phyloP scores from a whole-genome alignment of 2,888 invertebrate species.

The Beris morrisii region DNA sequence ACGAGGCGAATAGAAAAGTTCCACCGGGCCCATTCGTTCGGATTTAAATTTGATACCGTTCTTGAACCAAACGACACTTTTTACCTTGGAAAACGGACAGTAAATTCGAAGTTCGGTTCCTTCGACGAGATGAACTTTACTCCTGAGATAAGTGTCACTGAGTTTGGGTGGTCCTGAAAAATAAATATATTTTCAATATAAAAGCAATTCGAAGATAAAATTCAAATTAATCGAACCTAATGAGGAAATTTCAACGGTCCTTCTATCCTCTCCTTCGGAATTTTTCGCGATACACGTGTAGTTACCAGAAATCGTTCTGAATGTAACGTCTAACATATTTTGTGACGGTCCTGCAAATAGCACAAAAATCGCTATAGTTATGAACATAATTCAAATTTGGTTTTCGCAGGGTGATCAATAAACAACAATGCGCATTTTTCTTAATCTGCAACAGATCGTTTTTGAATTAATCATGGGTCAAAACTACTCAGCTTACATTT shows the following conservation, averaged over 20 bases:
- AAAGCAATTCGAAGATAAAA: no score
- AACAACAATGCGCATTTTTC: no score
- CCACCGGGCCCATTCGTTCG: not conserved
- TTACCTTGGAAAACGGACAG: conserved; percentile 7
- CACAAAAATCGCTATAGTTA: no score
- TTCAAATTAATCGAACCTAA: conserved; percentile 1
- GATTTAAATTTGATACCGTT: conserved; percentile 6
- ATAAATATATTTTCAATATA: no score
- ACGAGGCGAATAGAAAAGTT: conserved; percentile 43
- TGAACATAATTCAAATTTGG: no score
- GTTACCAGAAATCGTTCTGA: conserved; percentile 1
- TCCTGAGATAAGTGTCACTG: not conserved
- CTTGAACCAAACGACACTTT: not conserved
- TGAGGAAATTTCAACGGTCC: not conserved
- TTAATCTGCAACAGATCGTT: no score
- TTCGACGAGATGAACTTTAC: conserved; percentile 13
- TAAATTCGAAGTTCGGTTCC: not conserved
- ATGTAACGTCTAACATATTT: no score
- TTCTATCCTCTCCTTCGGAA: not conserved
- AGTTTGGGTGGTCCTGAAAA: conserved; percentile 11
- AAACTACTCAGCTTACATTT: no score
- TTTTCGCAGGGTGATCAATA: no score
- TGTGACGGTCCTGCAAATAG: conserved; percentile 19
- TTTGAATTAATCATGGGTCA: no score
- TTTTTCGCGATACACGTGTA: conserved; percentile 19